A percentile compares a stretch with the other conserved stretches of the same genome.
Evolutionary conservation across 2,888 invertebrate species (phyloP).

Genomic region (Drosophila rubida): DNA sequence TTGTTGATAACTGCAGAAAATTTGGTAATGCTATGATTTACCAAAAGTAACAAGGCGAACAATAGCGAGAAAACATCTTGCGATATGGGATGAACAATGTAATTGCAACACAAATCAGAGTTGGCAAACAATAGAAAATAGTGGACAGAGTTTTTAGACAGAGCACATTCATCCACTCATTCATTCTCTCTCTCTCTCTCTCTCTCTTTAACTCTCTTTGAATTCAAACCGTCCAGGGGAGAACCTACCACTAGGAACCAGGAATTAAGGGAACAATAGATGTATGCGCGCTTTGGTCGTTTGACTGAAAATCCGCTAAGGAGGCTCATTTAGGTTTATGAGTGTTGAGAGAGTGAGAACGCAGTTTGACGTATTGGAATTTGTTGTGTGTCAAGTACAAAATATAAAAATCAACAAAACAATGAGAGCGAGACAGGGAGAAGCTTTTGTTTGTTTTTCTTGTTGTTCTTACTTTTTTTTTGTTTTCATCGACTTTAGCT

Average conservation of each 20-base stretch:
- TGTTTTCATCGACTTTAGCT: constrained; percentile 58
- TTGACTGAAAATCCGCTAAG: constrained; percentile 49
- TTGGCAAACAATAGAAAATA: constrained; percentile 38
- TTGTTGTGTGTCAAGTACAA: not conserved
- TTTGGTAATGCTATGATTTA: constrained; percentile 34
- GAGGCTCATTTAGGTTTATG: constrained; percentile 57
- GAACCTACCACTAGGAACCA: constrained; percentile 20
- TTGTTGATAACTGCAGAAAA: not conserved
- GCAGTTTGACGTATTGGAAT: not conserved
- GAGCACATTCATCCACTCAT: not conserved
- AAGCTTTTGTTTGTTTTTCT: constrained; percentile 59
- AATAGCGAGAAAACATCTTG: constrained; percentile 48
- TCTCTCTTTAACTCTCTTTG: not conserved
- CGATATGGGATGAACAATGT: constrained; percentile 73
- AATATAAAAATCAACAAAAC: constrained; percentile 2
- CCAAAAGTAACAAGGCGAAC: constrained; percentile 37
- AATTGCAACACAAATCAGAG: constrained; percentile 69
- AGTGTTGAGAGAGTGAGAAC: constrained; percentile 6
- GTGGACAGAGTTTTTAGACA: constrained; percentile 23
- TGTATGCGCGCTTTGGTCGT: not conserved
- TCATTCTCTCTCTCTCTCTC: not conserved
- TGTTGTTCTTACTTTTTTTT: constrained; percentile 31
- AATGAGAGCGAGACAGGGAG: not conserved
- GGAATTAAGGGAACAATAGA: constrained; percentile 23
- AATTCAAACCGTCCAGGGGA: constrained; percentile 14